Evolutionary conservation across 1,140 invertebrate species (phyloP), one percentile per base, ranked within the genome.

Genomic region (Caenorhabditis tropicalis): DNA sequence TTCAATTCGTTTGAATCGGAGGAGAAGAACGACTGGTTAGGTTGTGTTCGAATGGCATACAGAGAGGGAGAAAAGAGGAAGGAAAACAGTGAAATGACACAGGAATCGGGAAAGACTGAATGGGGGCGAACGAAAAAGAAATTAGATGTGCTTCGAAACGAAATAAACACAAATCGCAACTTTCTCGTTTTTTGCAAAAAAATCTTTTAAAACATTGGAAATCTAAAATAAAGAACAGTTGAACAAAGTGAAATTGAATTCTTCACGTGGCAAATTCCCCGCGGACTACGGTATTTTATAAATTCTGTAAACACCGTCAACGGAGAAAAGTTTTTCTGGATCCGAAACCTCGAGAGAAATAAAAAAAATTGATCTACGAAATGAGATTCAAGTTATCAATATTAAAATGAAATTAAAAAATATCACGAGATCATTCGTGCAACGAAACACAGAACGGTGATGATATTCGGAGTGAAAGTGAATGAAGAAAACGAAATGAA

Each of bases 41-140:
- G 49, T 48, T 43, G 39, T 80, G 70, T 46, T 79, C 21, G 24
- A 49, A 80, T 48, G 79, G 79, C 39, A 80, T 16, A 29, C 7
- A 43, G 16, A 31, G 3, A 33, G 29, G 56, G 29, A 31, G 10
- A 58, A 79, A 21, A 79, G 10, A 43, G 16, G n/a, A 6, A 33
- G 29, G 56, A 16, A 31, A 24, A 58, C 56, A 31, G 21, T 24
- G 56, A 24, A 58, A 31, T 27, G 56, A 58, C 56, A 9, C n/a
- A n/a, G n/a, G n/a, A n/a, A n/a, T n/a, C n/a, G n/a, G n/a, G n/a
- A n/a, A n/a, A n/a, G n/a, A n/a, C n/a, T n/a, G n/a, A n/a, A 58
- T 7, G 7, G 21, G 19, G 29, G 56, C 10, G 21, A 31, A 24
- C 19, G 7, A 58, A 58, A 31, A 24, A 2, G 56, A 1, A 24